These are phyloP conservation scores for Plutella xylostella DNA, from an alignment of 2,888 invertebrate species.

Conservation along the genomic window DNA sequence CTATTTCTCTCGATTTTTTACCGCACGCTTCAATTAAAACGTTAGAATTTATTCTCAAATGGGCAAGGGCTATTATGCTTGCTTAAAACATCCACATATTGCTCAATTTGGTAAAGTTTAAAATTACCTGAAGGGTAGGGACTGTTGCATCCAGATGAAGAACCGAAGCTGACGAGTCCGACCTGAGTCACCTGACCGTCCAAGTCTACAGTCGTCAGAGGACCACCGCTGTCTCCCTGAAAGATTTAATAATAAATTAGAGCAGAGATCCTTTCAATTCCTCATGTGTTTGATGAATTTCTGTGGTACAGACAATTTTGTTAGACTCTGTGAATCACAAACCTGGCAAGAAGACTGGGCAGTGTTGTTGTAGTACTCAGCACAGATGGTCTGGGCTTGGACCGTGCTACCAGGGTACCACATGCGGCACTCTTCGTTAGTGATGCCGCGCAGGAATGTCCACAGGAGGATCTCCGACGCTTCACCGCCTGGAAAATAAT, in stretches of 20 bases:
- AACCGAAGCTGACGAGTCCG: constrained; percentile 51
- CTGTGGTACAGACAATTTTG: too few relatives aligned
- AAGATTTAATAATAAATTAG: too few relatives aligned
- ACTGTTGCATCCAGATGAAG: constrained; percentile 41
- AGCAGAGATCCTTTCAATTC: too few relatives aligned
- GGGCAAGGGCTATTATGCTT: too few relatives aligned
- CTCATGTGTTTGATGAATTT: too few relatives aligned
- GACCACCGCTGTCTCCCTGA: constrained; percentile 54
- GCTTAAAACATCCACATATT: too few relatives aligned
- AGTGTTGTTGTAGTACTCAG: constrained; percentile 38
- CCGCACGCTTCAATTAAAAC: too few relatives aligned
- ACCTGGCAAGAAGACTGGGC: constrained; percentile 56
- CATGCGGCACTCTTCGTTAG: constrained; percentile 35
- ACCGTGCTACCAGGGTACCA: constrained; percentile 35
- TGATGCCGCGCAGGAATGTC: constrained; percentile 48
- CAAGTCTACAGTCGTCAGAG: constrained; percentile 34
- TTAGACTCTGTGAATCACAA: too few relatives aligned
- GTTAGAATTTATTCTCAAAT: too few relatives aligned
- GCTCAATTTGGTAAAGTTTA: too few relatives aligned
- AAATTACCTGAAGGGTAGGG: constrained; percentile 46
- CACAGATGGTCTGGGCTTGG: constrained; percentile 39
- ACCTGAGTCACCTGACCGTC: constrained; percentile 43
- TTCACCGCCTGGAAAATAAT: constrained; percentile 41
- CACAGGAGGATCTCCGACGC: constrained; percentile 52
- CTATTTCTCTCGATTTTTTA: too few relatives aligned